Percentiles rank a stretch among this genome's conserved stretches.
phyloP scores from a whole-genome alignment of 35 echinoderm and acorn worm genomes.

The Amphiura filiformis region DNA sequence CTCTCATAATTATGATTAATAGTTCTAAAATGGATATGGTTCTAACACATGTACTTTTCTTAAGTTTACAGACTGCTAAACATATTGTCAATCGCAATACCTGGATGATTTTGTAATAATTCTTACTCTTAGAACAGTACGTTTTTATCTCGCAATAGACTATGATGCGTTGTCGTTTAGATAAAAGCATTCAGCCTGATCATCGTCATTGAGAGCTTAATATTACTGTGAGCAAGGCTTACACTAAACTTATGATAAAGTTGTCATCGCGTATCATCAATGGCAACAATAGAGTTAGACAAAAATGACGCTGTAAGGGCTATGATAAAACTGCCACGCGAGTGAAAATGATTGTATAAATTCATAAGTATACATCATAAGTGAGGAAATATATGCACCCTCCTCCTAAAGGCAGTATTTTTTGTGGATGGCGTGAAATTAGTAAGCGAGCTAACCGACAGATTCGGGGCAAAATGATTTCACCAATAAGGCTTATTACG shows the following conservation, averaged over 20 bases:
- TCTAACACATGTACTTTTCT: conserved; percentile 1
- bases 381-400: not conserved
- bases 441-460: not conserved
- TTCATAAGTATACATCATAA: not conserved
- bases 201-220: no score
- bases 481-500: not conserved
- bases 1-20: not conserved
- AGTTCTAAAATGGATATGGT: not conserved
- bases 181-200: no score
- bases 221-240: no score
- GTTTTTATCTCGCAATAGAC: no score
- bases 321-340: not conserved
- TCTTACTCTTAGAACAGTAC: no score
- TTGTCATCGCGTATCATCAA: no score
- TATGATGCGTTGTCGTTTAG: no score
- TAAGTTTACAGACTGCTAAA: not conserved
- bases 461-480: conserved; percentile 4
- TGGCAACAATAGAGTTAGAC: not conserved
- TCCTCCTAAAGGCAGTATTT: not conserved
- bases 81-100: not conserved
- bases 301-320: not conserved
- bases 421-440: not conserved
- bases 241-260: no score
- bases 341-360: not conserved
- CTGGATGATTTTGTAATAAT: not conserved